Evolutionary conservation across 2,888 invertebrate species (phyloP).

Genomic region (Tetheella fluctuosa): DNA sequence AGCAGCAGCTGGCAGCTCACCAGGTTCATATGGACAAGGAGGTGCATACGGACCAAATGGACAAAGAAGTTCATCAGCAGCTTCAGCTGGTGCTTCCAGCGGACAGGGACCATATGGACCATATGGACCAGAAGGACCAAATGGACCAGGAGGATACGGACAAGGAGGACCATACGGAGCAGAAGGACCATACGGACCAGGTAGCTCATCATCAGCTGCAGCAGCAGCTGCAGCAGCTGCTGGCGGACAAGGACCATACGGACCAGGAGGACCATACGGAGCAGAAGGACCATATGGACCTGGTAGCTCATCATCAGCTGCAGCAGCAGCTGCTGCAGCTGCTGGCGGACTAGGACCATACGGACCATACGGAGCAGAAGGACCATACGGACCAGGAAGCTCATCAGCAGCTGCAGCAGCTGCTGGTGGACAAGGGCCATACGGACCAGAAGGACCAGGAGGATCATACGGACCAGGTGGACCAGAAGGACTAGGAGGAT

Average conservation of each 20-base stretch:
- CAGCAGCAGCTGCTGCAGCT: not conserved
- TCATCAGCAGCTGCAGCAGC: constrained; percentile 15
- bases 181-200: not conserved
- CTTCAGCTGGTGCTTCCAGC: too few relatives aligned
- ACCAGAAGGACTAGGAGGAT: too few relatives aligned
- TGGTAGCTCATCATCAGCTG: not conserved
- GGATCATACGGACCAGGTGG: constrained; percentile 4
- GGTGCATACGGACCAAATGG: constrained; percentile 11
- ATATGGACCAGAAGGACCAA: not conserved
- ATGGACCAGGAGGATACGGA: not conserved
- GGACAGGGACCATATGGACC: too few relatives aligned
- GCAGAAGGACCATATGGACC: constrained; percentile 4
- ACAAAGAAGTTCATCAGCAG: too few relatives aligned
- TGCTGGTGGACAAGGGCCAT: constrained; percentile 16
- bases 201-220: not conserved
- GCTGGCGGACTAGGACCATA: constrained; percentile 12
- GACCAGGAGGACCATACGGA: not conserved
- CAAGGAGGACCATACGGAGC: constrained; percentile 6
- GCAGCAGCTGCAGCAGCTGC: constrained; percentile 8
- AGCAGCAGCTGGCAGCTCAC: constrained; percentile 8
- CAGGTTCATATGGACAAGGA: constrained; percentile 2
- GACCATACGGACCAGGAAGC: not conserved
- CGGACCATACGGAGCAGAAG: constrained; percentile 7
- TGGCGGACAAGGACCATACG: constrained; percentile 14
- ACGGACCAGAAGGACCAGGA: too few relatives aligned